Percentiles rank a stretch among this genome's conserved stretches.
These are phyloP conservation scores for Falco berigora DNA, from an alignment of 2,797 vertebrate species.

Conservation along the genomic window DNA sequence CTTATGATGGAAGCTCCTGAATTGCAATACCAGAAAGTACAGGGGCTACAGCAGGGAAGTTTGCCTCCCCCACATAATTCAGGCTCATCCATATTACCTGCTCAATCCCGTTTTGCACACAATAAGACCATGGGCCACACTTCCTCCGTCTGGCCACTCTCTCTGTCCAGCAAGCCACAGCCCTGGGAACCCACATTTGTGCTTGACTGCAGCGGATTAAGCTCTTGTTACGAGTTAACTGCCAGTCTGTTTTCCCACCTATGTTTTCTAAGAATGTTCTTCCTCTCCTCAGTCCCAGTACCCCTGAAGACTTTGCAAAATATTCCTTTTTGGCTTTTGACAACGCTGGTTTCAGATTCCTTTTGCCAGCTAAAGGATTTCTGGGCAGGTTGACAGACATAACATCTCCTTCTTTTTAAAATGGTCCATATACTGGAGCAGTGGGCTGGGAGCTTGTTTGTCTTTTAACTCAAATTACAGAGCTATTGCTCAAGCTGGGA, in stretches of 20 bases:
- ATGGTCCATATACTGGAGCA: neutral
- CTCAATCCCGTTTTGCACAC: neutral
- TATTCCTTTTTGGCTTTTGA: neutral
- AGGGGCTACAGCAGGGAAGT: neutral
- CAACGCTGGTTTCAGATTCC: neutral
- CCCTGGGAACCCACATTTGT: neutral
- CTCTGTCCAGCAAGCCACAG: neutral
- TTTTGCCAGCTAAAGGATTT: neutral
- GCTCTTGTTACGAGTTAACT: neutral
- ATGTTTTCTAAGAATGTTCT: slow-evolving; percentile 1
- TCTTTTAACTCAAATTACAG: slow-evolving; percentile 26
- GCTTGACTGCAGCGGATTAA: neutral
- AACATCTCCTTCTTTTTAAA: slow-evolving; percentile 26
- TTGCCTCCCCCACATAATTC: neutral
- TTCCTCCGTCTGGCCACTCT: neutral
- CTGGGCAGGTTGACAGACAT: slow-evolving; percentile 38
- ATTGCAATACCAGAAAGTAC: neutral
- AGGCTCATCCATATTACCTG: neutral
- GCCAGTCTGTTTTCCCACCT: neutral
- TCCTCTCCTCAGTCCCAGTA: neutral
- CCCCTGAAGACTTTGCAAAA: neutral
- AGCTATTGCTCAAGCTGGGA: neutral
- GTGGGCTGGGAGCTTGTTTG: neutral
- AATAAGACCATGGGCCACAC: neutral
- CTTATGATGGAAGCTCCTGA: neutral